Conservation (phyloP, 2,113 vertebrate genomes). For the Arizona elegans region DNA sequence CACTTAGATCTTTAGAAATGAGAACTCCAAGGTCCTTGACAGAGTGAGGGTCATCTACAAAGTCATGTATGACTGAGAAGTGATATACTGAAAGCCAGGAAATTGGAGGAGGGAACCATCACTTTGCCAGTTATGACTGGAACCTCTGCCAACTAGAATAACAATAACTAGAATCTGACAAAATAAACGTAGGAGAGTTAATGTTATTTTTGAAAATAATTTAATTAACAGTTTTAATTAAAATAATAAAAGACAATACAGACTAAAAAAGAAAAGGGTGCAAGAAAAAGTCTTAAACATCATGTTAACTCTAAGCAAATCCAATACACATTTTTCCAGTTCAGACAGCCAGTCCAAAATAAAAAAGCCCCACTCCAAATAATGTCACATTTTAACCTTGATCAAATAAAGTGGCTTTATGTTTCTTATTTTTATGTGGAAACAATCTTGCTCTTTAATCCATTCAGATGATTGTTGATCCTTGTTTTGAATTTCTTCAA, state of each 20-base stretch:
- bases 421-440: background rate
- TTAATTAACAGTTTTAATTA: background rate
- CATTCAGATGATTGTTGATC: background rate
- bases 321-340: background rate
- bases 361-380: background rate
- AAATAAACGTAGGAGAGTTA: background rate
- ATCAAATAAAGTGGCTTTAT: background rate
- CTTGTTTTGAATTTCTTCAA: background rate
- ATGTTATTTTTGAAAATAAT: background rate
- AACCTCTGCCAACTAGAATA: background rate
- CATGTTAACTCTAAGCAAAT: background rate
- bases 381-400: background rate
- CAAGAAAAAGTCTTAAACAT: background rate
- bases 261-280: background rate
- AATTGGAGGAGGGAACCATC: background rate
- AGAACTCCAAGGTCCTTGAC: too few species aligned
- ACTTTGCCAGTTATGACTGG: background rate
- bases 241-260: background rate
- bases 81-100: background rate
- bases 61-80: background rate
- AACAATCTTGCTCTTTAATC: background rate
- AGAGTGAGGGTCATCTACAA: too few species aligned
- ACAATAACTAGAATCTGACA: background rate
- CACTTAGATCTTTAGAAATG: too few species aligned
- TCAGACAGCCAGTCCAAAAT: background rate